These are phyloP conservation scores for Lypha dubia DNA, from an alignment of 2,888 invertebrate genomes.

Conservation along the genomic window DNA sequence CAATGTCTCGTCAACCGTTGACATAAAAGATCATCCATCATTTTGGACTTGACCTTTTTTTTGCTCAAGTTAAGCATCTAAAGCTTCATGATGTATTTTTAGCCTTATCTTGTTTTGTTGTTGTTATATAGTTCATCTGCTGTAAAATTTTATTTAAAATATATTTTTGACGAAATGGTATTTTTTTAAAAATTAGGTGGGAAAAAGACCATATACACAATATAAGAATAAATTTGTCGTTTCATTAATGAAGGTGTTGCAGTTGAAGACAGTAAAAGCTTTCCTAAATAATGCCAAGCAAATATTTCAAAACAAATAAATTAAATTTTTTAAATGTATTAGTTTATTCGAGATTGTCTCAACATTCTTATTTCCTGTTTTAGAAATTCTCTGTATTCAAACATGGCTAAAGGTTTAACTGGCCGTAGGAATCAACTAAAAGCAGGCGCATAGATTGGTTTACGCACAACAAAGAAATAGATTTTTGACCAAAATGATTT, in stretches of 20 bases:
- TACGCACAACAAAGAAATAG: no score
- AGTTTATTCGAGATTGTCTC: no score
- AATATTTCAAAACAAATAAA: not conserved
- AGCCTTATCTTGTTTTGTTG: slow-evolving; percentile 42
- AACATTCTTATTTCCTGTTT: no score
- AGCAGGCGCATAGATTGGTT: no score
- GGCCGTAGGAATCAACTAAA: no score
- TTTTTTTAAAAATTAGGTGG: slow-evolving; percentile 32
- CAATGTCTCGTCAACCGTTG: slow-evolving; percentile 75
- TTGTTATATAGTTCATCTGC: not conserved
- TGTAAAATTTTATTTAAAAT: slow-evolving; percentile 18
- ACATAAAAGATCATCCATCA: slow-evolving; percentile 83
- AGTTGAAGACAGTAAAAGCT: slow-evolving; percentile 22
- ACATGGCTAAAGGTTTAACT: no score
- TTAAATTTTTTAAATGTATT: no score
- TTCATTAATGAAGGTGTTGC: slow-evolving; percentile 57
- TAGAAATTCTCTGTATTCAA: no score
- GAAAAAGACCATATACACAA: slow-evolving; percentile 71
- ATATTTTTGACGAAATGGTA: slow-evolving; percentile 26
- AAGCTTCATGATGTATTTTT: slow-evolving; percentile 47
- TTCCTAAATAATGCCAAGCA: not conserved
- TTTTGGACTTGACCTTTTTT: slow-evolving; percentile 84
- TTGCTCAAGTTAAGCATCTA: slow-evolving; percentile 66
- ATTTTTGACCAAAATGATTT: no score
- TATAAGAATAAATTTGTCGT: slow-evolving; percentile 69